Evolutionary conservation across 2,113 vertebrate species (phyloP).

Genomic region (Strigops habroptila): DNA sequence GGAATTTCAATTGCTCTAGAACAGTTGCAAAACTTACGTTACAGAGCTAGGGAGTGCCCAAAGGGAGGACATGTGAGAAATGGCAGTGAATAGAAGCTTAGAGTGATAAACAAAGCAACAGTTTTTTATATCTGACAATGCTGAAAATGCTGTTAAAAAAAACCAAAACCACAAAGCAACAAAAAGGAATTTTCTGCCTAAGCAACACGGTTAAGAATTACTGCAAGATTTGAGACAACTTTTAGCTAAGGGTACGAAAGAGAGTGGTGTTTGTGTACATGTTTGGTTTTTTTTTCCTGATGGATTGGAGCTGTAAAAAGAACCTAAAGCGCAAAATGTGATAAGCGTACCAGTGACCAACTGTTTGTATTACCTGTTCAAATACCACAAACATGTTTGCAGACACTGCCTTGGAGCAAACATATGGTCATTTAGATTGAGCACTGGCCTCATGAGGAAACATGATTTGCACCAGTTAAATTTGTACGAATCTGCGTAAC

Average conservation of each 20-base stretch:
- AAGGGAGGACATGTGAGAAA: background rate
- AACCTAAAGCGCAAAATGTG: background rate
- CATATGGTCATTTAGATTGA: background rate
- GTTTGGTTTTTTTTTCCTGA: background rate
- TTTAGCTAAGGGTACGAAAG: background rate
- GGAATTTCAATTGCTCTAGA: background rate
- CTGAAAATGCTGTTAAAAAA: background rate
- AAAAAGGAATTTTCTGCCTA: background rate
- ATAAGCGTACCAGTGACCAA: background rate
- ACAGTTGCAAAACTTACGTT: background rate
- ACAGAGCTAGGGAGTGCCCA: background rate
- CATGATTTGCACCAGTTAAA: background rate
- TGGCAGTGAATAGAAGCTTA: background rate
- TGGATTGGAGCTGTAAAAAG: background rate
- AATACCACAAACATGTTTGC: background rate
- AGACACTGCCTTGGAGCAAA: background rate
- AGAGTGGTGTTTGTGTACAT: background rate
- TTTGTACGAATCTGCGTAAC: background rate
- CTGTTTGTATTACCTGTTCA: background rate
- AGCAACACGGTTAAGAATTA: background rate
- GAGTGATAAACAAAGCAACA: background rate
- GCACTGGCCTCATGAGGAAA: background rate
- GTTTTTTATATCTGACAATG: background rate
- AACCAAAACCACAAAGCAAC: rapidly evolving
- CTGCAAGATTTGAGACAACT: background rate